Base-by-base conservation (phyloP, 2,113 vertebrate genomes). In the Pygoscelis adeliae region DNA sequence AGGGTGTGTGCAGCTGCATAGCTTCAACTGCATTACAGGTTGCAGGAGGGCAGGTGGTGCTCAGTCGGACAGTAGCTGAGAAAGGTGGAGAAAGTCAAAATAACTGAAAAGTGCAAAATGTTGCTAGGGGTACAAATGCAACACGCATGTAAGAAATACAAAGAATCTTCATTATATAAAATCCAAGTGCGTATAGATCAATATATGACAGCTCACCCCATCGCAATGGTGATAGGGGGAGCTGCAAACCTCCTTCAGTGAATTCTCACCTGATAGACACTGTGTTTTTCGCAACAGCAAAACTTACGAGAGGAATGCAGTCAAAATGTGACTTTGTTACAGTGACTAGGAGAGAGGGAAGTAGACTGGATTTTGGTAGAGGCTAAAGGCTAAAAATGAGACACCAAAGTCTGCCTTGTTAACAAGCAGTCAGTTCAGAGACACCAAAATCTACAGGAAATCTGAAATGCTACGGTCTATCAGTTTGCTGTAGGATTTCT, bases 11-110 rank as follows among this genome's bases (percentile, higher is more conserved):
- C 38, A 46, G 47, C 65, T 66, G 26, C 8, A 5, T 10, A 9
- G 47, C 63, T 59, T 59, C n/a, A 40, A 0, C 27, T n/a, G 47
- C 10, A 0, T 22, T 46, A 13, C 0, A 3, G 56, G n/a, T 11
- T 66, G 76, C 63, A 17, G 56, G 62, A 65, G 66, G 36, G 38
- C 55, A 11, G 0, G 0, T 34, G 56, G 22, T 55, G 62, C 69
- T 81, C 26, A 26, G 80, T 67, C 34, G 25, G 71, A 40, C 12
- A 20, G 27, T 4, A 36, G 11, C 62, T 71, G 69, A 44, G 52
- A 66, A 42, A 26, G 12, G 40, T 61, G n/a, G n/a, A 53, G 36
- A 66, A n/a, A 53, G 42, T 30, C 30, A 85, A 42, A 82, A 38
- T 38, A 32, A 52, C 13, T 6, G 15, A 40, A 40, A 79, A 67